Evolutionary conservation across 2,888 invertebrate genomes (phyloP).

Genomic region (Tipula lateralis): DNA sequence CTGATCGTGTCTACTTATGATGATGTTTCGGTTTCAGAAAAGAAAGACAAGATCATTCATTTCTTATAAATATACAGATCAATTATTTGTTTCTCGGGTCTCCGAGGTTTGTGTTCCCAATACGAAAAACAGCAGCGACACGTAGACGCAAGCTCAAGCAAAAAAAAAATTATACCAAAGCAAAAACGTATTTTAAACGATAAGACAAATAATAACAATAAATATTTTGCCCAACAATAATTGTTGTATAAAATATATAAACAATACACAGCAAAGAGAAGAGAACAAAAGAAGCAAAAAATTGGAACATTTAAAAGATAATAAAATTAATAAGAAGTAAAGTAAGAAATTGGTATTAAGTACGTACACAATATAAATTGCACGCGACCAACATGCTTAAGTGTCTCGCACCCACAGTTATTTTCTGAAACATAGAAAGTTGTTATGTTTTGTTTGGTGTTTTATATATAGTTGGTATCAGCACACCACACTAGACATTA

Average conservation of each 20-base stretch:
- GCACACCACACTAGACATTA: background rate
- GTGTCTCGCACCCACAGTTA: background rate
- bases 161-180: background rate
- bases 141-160: background rate
- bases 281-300: background rate
- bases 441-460: background rate
- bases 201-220: background rate
- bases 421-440: background rate
- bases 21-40: background rate
- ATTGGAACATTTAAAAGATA: background rate
- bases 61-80: background rate
- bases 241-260: background rate
- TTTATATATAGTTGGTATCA: background rate
- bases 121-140: background rate
- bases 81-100: background rate
- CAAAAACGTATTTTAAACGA: background rate
- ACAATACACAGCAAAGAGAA: background rate
- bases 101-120: background rate
- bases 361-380: background rate
- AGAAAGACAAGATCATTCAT: background rate
- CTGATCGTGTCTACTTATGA: background rate
- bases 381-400: slow-evolving; percentile 24
- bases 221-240: background rate
- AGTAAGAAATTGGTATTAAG: background rate
- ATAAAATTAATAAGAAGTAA: background rate